These are phyloP conservation scores for Semicossyphus pulcher DNA, from an alignment of 2,113 vertebrate genomes.

Conservation along the genomic window DNA sequence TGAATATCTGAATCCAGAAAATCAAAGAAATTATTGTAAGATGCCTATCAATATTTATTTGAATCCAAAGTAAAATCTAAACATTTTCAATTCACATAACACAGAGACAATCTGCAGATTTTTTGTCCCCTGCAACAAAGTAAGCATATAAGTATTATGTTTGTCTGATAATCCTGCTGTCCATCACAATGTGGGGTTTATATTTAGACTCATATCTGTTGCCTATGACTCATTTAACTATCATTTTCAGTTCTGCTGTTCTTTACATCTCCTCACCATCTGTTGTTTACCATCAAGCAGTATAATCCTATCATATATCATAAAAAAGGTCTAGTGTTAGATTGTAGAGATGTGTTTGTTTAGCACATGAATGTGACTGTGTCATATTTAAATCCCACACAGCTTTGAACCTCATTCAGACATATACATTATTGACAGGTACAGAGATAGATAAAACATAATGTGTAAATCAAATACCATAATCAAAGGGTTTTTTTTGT, in stretches of 20 bases:
- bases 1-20: too few relatives aligned
- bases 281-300: constrained; percentile 37
- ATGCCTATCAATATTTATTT: too few relatives aligned
- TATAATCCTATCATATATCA: constrained; percentile 31
- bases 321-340: constrained; percentile 4
- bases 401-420: background rate
- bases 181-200: background rate
- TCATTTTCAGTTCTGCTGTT: constrained; percentile 4
- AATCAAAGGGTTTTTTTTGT: too few relatives aligned
- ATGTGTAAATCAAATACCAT: too few relatives aligned
- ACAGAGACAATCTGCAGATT: background rate
- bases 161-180: constrained; percentile 4
- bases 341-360: constrained; percentile 1
- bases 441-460: too few relatives aligned
- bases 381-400: background rate
- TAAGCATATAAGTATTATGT: background rate
- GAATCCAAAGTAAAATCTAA: too few relatives aligned
- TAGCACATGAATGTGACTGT: background rate
- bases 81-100: background rate
- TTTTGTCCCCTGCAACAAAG: background rate
- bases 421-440: too few relatives aligned
- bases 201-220: background rate
- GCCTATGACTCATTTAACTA: constrained; percentile 15
- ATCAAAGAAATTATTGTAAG: too few relatives aligned
- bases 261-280: constrained; percentile 34